A percentile compares a stretch with the other conserved stretches of the same genome.
phyloP scores from a whole-genome alignment of 1,140 invertebrate genomes.

The Ectropis grisescens region DNA sequence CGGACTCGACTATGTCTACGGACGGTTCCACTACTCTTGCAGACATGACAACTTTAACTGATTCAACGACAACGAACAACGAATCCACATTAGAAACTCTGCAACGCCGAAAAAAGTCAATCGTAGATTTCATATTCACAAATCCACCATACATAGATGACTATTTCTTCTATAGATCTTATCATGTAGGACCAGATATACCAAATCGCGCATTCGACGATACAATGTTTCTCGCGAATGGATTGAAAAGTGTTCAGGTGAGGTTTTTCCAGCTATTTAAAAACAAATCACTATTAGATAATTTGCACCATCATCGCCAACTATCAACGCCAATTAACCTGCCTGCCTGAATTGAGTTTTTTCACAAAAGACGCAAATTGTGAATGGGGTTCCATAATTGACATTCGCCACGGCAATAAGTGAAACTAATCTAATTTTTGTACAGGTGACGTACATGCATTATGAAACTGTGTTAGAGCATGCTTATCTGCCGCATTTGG shows the following conservation, averaged over 20 bases:
- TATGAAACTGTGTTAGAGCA: constrained; percentile 82
- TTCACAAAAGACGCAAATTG: no score
- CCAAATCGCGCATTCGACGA: constrained; percentile 22
- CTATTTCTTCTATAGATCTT: constrained; percentile 44
- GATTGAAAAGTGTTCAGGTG: constrained; percentile 55
- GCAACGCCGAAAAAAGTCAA: constrained; percentile 49
- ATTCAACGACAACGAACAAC: constrained; percentile 17
- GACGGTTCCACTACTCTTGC: constrained; percentile 8
- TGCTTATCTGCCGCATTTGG: constrained; percentile 79
- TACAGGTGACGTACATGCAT: constrained; percentile 73
- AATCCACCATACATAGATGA: constrained; percentile 43
- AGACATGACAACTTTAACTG: constrained; percentile 3
- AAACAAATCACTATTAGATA: no score
- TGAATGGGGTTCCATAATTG: no score
- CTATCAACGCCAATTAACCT: no score
- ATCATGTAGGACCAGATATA: constrained; percentile 32
- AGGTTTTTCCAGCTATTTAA: constrained; percentile 2
- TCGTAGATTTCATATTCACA: constrained; percentile 53
- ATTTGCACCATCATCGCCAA: no score
- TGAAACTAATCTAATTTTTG: constrained; percentile 3
- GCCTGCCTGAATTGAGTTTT: no score
- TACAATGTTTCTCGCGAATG: constrained; percentile 54
- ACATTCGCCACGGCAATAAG: background rate
- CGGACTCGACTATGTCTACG: constrained; percentile 4
- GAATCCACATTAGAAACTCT: constrained; percentile 41